phyloP scores from a whole-genome alignment of 2,797 vertebrate genomes.

The Poeciliopsis paucimaculata region DNA sequence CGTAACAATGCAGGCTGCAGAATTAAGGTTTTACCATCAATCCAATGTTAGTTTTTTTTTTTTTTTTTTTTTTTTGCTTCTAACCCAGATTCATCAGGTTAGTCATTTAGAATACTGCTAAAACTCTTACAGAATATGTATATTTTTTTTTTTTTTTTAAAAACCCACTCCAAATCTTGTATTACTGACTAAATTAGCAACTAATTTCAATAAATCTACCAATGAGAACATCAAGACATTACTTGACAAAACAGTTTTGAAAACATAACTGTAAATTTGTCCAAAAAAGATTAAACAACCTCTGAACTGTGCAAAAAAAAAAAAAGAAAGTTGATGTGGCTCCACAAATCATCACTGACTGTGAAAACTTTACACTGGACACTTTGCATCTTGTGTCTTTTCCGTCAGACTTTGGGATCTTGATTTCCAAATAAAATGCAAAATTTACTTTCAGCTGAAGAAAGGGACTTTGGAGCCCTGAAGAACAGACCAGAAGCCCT shows the following conservation, averaged over 20 bases:
- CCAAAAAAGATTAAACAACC: neutral
- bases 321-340: neutral
- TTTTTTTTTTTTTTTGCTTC: neutral
- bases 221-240: neutral
- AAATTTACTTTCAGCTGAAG: neutral
- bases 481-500: neutral
- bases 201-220: neutral
- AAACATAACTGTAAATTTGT: neutral
- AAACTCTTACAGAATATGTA: neutral
- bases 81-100: constrained; percentile 23
- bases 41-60: neutral
- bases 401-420: neutral
- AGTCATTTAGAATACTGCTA: constrained; percentile 1
- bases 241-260: neutral
- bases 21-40: constrained; percentile 16
- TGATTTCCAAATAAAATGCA: neutral
- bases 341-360: neutral
- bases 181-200: neutral
- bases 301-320: neutral
- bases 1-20: constrained; percentile 28
- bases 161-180: neutral
- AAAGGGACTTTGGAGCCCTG: neutral
- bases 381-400: neutral
- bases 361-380: neutral
- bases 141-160: too few species aligned